Percentiles rank a stretch among this genome's conserved stretches.
These are phyloP conservation scores for Carposina sasakii DNA, from an alignment of 1,140 invertebrate species.

Conservation along the genomic window DNA sequence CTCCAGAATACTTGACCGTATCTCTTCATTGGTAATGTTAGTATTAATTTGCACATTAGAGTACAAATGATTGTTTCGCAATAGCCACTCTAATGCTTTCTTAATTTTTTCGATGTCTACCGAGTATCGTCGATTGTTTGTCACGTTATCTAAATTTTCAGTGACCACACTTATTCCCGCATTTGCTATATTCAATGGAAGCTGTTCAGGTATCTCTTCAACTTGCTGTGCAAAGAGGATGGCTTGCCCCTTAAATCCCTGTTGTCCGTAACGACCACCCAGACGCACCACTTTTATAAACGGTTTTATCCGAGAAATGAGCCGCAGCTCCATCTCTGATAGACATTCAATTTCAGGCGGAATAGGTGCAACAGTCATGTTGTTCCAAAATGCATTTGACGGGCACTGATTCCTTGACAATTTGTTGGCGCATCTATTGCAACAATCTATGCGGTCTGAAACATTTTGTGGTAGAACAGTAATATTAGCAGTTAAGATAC, in stretches of 20 bases:
- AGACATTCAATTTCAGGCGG: constrained; percentile 9
- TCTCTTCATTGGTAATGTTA: constrained; percentile 8
- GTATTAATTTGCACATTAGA: constrained; percentile 9
- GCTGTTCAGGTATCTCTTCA: constrained; percentile 9
- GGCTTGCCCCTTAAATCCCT: constrained; percentile 10
- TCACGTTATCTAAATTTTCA: not conserved
- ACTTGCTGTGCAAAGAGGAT: constrained; percentile 4
- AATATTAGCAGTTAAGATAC: constrained; percentile 1
- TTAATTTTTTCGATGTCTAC: constrained; percentile 2
- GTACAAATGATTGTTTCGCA: constrained; percentile 4
- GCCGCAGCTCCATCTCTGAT: constrained; percentile 9
- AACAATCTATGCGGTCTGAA: constrained; percentile 5
- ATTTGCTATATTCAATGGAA: not conserved
- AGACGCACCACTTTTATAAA: constrained; percentile 11
- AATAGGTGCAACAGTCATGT: constrained; percentile 8
- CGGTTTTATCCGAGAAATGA: constrained; percentile 7
- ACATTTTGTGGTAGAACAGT: not conserved
- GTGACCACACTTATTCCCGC: not conserved
- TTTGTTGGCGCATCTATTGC: constrained; percentile 10
- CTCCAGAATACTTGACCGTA: constrained; percentile 11
- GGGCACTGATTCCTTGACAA: constrained; percentile 9
- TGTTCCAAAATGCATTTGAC: constrained; percentile 11
- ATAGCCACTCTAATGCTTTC: constrained; percentile 2
- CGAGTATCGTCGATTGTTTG: constrained; percentile 1
- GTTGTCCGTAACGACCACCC: constrained; percentile 8